Percentiles rank a stretch among this genome's conserved stretches.
These are phyloP conservation scores for Clanis bilineata DNA, from an alignment of 2,888 invertebrate species.

Conservation along the genomic window DNA sequence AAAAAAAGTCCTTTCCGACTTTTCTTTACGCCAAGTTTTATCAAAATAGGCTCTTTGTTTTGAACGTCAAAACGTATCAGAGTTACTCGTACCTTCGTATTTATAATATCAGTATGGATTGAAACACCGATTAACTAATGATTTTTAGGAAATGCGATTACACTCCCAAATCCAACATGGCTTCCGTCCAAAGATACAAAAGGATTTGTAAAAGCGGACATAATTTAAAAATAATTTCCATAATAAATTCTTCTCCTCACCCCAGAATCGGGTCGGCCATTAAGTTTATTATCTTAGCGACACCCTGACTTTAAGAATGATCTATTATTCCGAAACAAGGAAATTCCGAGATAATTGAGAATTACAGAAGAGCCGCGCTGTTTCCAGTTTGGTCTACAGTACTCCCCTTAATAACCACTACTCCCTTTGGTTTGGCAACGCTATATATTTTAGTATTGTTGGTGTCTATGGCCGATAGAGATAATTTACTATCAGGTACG, in stretches of 20 bases:
- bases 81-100: too few relatives aligned
- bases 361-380: neutral
- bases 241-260: slow-evolving; percentile 5
- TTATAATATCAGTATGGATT: too few relatives aligned
- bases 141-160: neutral
- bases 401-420: too few relatives aligned
- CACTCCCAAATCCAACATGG: neutral
- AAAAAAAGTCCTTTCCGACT: too few relatives aligned
- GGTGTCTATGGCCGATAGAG: too few relatives aligned
- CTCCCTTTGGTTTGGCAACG: too few relatives aligned
- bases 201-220: neutral
- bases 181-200: neutral
- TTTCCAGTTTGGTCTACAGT: neutral
- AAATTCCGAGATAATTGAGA: slow-evolving; percentile 18
- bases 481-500: too few relatives aligned
- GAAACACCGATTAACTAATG: too few relatives aligned
- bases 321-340: slow-evolving; percentile 20
- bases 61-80: too few relatives aligned
- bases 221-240: slow-evolving; percentile 9
- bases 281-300: slow-evolving; percentile 12
- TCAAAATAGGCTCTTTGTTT: too few relatives aligned
- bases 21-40: too few relatives aligned
- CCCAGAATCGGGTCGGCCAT: slow-evolving; percentile 12
- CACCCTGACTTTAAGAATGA: slow-evolving; percentile 20
- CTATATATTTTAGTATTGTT: too few relatives aligned